Conservation (phyloP, 2,113 vertebrate species). For the Murina feae region DNA sequence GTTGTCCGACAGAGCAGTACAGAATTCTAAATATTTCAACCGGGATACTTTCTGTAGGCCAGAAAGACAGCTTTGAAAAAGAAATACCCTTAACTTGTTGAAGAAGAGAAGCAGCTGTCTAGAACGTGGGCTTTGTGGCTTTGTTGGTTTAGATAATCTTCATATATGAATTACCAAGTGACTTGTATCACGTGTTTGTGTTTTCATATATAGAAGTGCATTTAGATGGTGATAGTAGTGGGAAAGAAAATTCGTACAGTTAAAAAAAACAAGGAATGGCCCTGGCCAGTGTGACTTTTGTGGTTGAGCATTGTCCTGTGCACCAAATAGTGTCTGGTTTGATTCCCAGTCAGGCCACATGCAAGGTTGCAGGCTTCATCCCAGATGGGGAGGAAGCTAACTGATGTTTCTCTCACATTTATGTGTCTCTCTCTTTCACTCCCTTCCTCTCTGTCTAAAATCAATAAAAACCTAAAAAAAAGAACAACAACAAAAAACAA, state of each 20-base stretch:
- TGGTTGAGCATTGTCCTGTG: not conserved
- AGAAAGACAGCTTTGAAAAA: not conserved
- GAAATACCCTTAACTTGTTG: not conserved
- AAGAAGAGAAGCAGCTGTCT: not conserved
- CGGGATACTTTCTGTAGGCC: not conserved
- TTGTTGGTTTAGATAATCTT: not conserved
- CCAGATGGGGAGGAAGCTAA: not conserved
- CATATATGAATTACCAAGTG: not conserved
- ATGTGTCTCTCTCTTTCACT: not conserved
- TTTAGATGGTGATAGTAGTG: not conserved
- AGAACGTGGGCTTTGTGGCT: not conserved
- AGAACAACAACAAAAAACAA: too few species aligned
- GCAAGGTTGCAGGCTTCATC: too few species aligned
- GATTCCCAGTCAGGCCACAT: not conserved
- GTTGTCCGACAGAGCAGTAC: not conserved
- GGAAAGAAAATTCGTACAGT: not conserved
- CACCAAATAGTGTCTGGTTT: not conserved
- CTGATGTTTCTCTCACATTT: not conserved
- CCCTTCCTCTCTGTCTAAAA: not conserved
- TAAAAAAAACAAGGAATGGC: not conserved
- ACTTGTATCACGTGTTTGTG: not conserved
- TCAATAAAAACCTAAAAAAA: not conserved
- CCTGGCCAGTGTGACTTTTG: not conserved
- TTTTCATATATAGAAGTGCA: not conserved
- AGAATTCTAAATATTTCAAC: not conserved